Conservation (phyloP, 2,888 invertebrate species). For the Heliconius ethilla region DNA sequence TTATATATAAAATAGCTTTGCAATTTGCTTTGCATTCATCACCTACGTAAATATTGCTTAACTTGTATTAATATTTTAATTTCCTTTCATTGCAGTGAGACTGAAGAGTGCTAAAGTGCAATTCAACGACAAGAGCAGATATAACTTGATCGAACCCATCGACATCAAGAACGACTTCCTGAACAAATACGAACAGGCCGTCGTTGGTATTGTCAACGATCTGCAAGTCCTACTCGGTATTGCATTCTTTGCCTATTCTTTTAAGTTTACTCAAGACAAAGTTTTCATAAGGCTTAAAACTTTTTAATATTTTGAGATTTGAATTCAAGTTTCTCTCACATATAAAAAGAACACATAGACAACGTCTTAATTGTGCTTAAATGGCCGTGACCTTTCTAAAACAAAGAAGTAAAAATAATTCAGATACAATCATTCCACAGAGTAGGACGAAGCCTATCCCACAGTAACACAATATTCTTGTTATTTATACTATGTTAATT, state of each 20-base stretch:
- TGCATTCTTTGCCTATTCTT: slow-evolving; percentile 26
- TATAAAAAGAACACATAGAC: too few relatives aligned
- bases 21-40: neutral
- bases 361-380: too few relatives aligned
- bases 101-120: slow-evolving; percentile 69
- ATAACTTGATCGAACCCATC: slow-evolving; percentile 52
- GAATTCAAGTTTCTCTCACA: too few relatives aligned
- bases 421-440: too few relatives aligned
- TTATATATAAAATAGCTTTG: too few relatives aligned
- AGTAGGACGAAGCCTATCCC: too few relatives aligned
- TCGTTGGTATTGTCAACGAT: slow-evolving; percentile 51
- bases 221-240: slow-evolving; percentile 58
- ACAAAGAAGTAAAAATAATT: too few relatives aligned
- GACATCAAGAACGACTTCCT: slow-evolving; percentile 52
- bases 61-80: neutral
- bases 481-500: too few relatives aligned
- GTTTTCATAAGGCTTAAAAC: neutral
- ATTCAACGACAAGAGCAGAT: slow-evolving; percentile 66
- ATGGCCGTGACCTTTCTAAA: too few relatives aligned
- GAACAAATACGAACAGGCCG: slow-evolving; percentile 47
- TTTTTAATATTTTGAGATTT: too few relatives aligned
- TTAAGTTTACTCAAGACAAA: neutral
- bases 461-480: too few relatives aligned
- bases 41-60: neutral
- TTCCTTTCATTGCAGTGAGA: slow-evolving; percentile 59